Conservation (phyloP, 1,140 invertebrate genomes). For the Drosophila malerkotliana region DNA sequence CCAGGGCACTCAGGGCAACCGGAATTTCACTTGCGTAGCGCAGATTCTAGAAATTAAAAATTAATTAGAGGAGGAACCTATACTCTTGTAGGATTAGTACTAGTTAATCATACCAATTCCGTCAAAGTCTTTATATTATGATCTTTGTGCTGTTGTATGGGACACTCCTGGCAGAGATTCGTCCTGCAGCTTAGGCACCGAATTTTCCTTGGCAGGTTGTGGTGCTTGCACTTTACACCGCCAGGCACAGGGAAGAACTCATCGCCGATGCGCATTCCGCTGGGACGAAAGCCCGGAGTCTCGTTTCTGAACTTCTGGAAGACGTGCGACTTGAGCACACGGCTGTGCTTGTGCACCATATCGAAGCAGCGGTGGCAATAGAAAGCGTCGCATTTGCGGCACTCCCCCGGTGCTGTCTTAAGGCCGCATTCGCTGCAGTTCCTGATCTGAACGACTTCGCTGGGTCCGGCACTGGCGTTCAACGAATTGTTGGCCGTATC, state of each 20-base stretch:
- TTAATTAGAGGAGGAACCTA: no score
- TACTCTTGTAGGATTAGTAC: no score
- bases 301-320: slow-evolving; percentile 7
- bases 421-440: slow-evolving; percentile 66
- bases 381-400: slow-evolving; percentile 58
- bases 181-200: slow-evolving; percentile 42
- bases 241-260: slow-evolving; percentile 36
- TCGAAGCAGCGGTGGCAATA: slow-evolving; percentile 69
- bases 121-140: slow-evolving; percentile 14
- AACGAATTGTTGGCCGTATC: slow-evolving; percentile 38
- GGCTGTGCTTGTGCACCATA: slow-evolving; percentile 57
- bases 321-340: slow-evolving; percentile 58
- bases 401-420: slow-evolving; percentile 36
- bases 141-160: background rate
- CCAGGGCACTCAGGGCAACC: slow-evolving; percentile 12
- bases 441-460: slow-evolving; percentile 5
- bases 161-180: slow-evolving; percentile 22
- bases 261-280: slow-evolving; percentile 28
- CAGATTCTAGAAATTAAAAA: slow-evolving; percentile 33
- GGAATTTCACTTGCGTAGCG: slow-evolving; percentile 34
- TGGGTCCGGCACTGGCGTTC: background rate
- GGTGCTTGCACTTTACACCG: slow-evolving; percentile 12
- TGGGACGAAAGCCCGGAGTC: background rate
- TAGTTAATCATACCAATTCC: background rate
- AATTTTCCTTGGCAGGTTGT: slow-evolving; percentile 17